Percentiles rank a stretch among this genome's conserved stretches.
phyloP scores from a whole-genome alignment of 2,888 invertebrate species.

The Mythimna pallens region DNA sequence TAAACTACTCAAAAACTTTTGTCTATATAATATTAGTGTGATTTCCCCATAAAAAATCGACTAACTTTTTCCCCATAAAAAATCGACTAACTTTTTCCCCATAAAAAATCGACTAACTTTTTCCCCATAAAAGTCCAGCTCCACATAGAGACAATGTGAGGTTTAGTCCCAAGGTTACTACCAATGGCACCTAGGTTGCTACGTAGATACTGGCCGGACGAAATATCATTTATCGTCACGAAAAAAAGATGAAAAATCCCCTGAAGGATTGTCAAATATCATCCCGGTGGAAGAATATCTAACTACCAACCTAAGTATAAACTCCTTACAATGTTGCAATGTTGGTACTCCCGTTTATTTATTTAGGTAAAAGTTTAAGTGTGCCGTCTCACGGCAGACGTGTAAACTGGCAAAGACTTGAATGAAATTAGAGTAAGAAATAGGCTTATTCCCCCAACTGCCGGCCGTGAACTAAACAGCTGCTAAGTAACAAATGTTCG shows the following conservation, averaged over 20 bases:
- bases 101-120: too few relatives aligned
- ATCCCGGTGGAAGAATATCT: neutral
- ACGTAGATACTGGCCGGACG: too few relatives aligned
- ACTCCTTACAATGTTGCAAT: conserved; percentile 55
- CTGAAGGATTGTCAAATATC: neutral
- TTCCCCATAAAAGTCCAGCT: too few relatives aligned
- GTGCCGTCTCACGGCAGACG: conserved; percentile 56
- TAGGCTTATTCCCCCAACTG: conserved; percentile 68
- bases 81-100: too few relatives aligned
- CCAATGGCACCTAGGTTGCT: too few relatives aligned
- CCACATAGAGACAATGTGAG: too few relatives aligned
- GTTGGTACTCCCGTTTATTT: conserved; percentile 60
- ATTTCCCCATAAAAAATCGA: too few relatives aligned
- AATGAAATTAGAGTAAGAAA: conserved; percentile 76
- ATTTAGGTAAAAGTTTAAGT: conserved; percentile 65
- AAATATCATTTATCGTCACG: too few relatives aligned
- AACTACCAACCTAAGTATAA: conserved; percentile 24
- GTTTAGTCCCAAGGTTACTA: too few relatives aligned
- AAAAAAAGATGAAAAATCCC: neutral
- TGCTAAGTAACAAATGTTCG: conserved; percentile 24
- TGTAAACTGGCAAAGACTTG: conserved; percentile 66
- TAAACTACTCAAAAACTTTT: too few relatives aligned
- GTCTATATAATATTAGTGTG: too few relatives aligned
- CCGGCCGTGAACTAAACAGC: conserved; percentile 26
- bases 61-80: too few relatives aligned